A percentile compares a stretch with the other conserved stretches of the same genome.
Evolutionary conservation across 2,797 vertebrate genomes (phyloP).

Genomic region (Chloroceryle amazona): DNA sequence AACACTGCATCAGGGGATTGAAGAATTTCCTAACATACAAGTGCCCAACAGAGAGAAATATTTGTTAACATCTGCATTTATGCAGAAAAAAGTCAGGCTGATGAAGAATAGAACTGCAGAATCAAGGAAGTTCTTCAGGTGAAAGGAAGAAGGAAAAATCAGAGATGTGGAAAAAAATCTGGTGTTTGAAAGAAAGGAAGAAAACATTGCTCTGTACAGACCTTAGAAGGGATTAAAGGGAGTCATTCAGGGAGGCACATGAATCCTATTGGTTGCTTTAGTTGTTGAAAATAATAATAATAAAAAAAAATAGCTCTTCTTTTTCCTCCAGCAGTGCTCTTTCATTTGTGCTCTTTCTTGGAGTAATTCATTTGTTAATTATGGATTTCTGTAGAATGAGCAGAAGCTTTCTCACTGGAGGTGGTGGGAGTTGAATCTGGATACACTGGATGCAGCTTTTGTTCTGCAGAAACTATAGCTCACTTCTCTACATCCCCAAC

Average conservation of each 20-base stretch:
- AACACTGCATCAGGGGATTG: background rate
- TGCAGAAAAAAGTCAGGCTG: background rate
- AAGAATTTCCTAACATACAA: background rate
- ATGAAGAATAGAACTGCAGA: background rate
- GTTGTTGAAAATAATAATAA: background rate
- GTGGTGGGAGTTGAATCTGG: background rate
- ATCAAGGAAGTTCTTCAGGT: background rate
- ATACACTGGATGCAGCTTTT: background rate
- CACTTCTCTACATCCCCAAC: background rate
- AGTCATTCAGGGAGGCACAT: background rate
- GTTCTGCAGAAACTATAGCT: background rate
- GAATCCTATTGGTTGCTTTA: background rate
- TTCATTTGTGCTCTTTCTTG: background rate
- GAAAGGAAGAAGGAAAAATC: background rate
- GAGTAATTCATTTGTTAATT: background rate
- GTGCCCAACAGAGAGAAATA: background rate
- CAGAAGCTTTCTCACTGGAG: background rate
- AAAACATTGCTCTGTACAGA: background rate
- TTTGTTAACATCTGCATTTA: background rate
- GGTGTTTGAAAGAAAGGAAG: background rate
- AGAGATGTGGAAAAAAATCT: background rate
- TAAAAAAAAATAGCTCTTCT: background rate
- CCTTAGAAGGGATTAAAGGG: background rate
- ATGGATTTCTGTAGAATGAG: background rate
- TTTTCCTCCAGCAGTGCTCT: background rate